phyloP scores from a whole-genome alignment of 2,113 vertebrate species.

The Nematolebias whitei region DNA sequence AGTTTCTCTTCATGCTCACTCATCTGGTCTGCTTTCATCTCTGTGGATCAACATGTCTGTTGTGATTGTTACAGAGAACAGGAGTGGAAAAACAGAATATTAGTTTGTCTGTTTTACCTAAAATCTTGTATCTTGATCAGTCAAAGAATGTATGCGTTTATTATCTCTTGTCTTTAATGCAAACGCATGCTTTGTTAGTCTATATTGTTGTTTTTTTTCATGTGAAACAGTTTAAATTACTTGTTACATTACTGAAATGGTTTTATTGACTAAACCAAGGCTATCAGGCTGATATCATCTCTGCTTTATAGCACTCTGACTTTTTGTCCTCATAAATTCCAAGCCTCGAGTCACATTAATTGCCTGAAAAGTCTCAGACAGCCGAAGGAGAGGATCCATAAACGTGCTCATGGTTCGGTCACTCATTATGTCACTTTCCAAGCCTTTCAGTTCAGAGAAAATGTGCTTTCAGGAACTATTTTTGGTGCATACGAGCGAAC shows the following conservation, averaged over 20 bases:
- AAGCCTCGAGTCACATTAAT: slow-evolving; percentile 12
- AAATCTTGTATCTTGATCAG: neutral
- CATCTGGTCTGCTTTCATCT: neutral
- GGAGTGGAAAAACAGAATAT: neutral
- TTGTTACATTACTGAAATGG: neutral
- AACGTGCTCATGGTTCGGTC: slow-evolving; percentile 4
- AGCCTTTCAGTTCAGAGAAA: slow-evolving; percentile 10
- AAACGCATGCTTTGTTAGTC: neutral
- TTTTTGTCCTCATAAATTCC: slow-evolving; percentile 4
- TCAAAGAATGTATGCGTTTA: neutral
- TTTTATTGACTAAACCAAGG: neutral
- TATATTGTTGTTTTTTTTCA: neutral
- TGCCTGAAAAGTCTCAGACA: neutral
- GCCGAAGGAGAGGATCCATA: neutral
- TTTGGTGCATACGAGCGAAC: slow-evolving; percentile 23
- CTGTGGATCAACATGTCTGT: neutral
- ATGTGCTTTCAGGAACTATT: slow-evolving; percentile 48
- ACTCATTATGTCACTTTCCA: slow-evolving; percentile 8
- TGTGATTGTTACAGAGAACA: neutral
- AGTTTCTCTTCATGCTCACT: slow-evolving; percentile 36
- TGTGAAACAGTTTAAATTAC: neutral
- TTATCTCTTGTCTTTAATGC: neutral
- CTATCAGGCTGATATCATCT: slow-evolving; percentile 14
- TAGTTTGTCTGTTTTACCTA: neutral
- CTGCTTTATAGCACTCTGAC: slow-evolving; percentile 16